Base-by-base conservation (phyloP, 2,113 vertebrate genomes). In the Caloenas nicobarica region DNA sequence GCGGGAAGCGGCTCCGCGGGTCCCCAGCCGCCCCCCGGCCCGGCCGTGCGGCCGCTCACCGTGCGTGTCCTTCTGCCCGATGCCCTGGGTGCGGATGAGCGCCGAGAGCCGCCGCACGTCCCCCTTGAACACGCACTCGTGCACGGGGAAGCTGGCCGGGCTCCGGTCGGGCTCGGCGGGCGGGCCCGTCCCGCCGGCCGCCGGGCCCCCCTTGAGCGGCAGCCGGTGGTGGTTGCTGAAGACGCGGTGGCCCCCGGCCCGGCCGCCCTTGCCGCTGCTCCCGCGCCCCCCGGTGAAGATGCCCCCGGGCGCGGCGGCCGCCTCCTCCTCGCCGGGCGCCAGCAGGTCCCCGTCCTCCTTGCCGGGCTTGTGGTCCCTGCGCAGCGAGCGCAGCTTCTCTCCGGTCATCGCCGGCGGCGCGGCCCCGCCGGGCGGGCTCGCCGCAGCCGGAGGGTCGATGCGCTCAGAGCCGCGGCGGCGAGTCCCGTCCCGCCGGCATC, bases 51-150 rank as follows among this genome's bases (percentile, higher is more conserved):
- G 1, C 80, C 71, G 79, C 95, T 99, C 96, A 99, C 99, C 99
- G 92, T 99, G 99, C 73, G 98, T 97, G 97, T 99, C 99, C 91
- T 99, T 99, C 98, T 99, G 99, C 40, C 99, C 98, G 96, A 99
- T 99, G 87, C 99, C 99, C 97, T 99, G 99, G 11, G 99, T 99
- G 91, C 99, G 98, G 97, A 99, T 99, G 86, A 99, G 98, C 13
- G 99, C 99, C 13, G 99, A 99, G 79, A 99, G 98, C 19, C 98
- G 98, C 89, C 99, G 96, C 92, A 99, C 99, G 95, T 99, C 99
- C 60, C 99, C 99, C 95, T 99, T 98, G 96, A 99, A 99, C 66
- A 99, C 99, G 94, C 99, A 99, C 97, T 99, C 99, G 91, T 99
- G 99, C n/a, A 99, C 98, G 13, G 99, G 99, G 89, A 98, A 99